Percentiles rank a stretch among this genome's conserved stretches.
Conservation (phyloP, 37 sponge, comb jelly and placozoan species). For the Chondrosia reniformis region DNA sequence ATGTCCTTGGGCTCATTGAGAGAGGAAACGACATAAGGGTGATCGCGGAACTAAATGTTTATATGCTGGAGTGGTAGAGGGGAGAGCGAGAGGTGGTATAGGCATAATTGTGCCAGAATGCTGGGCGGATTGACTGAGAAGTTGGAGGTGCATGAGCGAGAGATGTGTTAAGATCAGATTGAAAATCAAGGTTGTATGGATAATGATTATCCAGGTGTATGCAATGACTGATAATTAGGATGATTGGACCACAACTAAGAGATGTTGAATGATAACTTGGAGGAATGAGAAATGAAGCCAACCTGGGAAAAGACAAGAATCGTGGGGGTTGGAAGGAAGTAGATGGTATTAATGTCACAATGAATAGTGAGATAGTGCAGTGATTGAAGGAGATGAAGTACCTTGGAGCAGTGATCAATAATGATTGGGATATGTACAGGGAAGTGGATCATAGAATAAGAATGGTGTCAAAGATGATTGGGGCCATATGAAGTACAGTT, state of each 20-base stretch:
- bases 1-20: background rate
- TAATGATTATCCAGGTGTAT: background rate
- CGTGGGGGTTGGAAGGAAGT: too few relatives aligned
- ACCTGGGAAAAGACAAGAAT: too few relatives aligned
- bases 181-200: background rate
- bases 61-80: background rate
- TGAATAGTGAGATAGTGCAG: too few relatives aligned
- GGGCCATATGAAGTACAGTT: too few relatives aligned
- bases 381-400: too few relatives aligned
- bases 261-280: too few relatives aligned
- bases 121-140: background rate
- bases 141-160: background rate
- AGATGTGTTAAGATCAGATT: background rate
- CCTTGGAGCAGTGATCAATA: too few relatives aligned
- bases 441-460: too few relatives aligned
- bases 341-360: too few relatives aligned
- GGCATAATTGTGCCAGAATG: background rate
- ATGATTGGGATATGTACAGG: too few relatives aligned
- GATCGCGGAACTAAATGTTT: background rate
- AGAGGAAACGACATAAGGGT: background rate
- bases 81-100: background rate
- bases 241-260: background rate
- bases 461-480: too few relatives aligned
- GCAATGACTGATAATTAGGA: background rate
- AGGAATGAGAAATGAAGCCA: too few relatives aligned